Percentiles rank a stretch among this genome's conserved stretches.
These are phyloP conservation scores for Drosophila kanekoi DNA, from an alignment of 2,888 invertebrate genomes.

Conservation along the genomic window DNA sequence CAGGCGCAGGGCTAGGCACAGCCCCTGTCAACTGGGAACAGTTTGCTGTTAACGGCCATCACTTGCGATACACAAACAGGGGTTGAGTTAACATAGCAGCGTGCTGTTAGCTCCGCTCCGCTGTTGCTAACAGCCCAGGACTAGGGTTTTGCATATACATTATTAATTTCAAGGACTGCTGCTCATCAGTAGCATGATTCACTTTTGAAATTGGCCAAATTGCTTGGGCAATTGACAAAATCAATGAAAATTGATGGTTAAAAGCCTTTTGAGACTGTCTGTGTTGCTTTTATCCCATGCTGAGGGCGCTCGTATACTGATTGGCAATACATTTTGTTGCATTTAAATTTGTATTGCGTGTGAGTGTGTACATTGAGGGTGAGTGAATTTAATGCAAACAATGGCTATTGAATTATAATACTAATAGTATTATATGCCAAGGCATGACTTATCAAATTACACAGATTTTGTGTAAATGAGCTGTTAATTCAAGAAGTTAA, in stretches of 20 bases:
- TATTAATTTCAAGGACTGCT: conserved; percentile 41
- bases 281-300: background rate
- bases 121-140: background rate
- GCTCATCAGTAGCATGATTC: conserved; percentile 18
- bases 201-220: conserved; percentile 46
- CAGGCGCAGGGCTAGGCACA: conserved; percentile 8
- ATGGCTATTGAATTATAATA: conserved; percentile 26
- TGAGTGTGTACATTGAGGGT: background rate
- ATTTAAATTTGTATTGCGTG: conserved; percentile 8
- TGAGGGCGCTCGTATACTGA: conserved; percentile 14
- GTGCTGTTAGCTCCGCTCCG: background rate
- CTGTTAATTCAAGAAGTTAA: background rate
- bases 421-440: conserved; percentile 11
- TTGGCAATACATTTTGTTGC: conserved; percentile 19
- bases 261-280: conserved; percentile 29
- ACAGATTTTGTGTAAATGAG: conserved; percentile 2
- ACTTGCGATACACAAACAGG: conserved; percentile 40
- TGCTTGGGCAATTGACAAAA: conserved; percentile 49
- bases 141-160: conserved; percentile 13
- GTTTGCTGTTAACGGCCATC: conserved; percentile 24
- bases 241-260: conserved; percentile 48
- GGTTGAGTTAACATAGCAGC: conserved; percentile 23
- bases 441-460: background rate
- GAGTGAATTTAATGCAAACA: conserved; percentile 5
- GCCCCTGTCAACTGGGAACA: conserved; percentile 59